Conservation (phyloP, 2,113 vertebrate genomes). For the Odobenus rosmarus region DNA sequence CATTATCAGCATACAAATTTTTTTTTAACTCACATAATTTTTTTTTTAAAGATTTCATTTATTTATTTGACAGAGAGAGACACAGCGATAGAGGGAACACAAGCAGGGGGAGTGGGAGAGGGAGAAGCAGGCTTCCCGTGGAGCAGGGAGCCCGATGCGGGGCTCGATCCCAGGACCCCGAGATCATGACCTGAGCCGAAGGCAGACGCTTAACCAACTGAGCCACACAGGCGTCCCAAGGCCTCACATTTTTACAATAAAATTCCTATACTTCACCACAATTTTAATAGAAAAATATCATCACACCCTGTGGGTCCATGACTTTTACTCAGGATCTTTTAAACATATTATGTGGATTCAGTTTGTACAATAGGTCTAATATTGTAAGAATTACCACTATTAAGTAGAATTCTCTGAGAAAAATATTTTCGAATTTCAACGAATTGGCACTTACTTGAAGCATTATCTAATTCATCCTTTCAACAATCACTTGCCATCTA, state of each 20-base stretch:
- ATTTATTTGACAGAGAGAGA: no score
- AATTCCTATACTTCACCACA: background rate
- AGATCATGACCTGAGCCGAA: no score
- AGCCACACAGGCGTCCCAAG: background rate
- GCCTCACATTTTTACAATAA: background rate
- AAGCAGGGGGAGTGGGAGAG: no score
- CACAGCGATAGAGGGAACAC: no score
- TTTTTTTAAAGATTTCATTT: background rate
- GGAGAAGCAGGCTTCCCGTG: no score
- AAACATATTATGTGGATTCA: background rate
- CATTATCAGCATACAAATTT: background rate
- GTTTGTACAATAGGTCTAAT: background rate
- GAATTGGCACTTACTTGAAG: background rate
- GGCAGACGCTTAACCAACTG: no score
- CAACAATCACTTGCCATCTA: background rate
- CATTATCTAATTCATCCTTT: background rate
- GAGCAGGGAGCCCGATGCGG: no score
- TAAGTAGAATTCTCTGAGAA: constrained; percentile 21
- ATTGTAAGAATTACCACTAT: background rate
- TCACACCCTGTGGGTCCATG: background rate
- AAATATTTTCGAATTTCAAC: background rate
- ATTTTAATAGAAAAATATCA: background rate
- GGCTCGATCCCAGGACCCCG: no score
- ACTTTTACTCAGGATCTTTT: background rate
- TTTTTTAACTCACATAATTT: background rate